phyloP scores from a whole-genome alignment of 2,113 vertebrate genomes.

The Etheostoma spectabile region DNA sequence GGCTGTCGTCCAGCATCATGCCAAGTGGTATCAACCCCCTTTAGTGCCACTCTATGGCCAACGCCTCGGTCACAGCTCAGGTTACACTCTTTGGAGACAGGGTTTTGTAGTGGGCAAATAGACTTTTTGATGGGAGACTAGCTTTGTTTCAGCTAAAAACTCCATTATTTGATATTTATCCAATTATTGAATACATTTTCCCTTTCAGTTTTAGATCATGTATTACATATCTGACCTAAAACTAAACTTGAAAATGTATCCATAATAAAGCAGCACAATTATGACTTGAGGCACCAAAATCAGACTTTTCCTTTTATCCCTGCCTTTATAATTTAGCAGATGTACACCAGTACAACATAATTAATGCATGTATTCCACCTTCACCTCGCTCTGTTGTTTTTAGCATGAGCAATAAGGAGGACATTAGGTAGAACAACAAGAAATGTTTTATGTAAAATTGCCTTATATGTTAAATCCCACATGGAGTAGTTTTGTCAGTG shows the following conservation, averaged over 20 bases:
- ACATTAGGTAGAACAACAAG: background rate
- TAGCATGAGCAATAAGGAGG: background rate
- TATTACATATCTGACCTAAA: background rate
- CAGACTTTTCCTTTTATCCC: background rate
- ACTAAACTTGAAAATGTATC: background rate
- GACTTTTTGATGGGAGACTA: slow-evolving; percentile 57
- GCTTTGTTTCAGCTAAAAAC: slow-evolving; percentile 45
- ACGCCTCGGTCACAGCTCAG: slow-evolving; percentile 74
- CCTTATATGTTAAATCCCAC: background rate
- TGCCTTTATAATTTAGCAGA: background rate
- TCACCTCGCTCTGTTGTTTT: background rate
- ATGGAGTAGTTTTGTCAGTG: background rate
- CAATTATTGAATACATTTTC: background rate
- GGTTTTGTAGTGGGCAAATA: slow-evolving; percentile 59
- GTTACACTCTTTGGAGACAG: slow-evolving; percentile 73
- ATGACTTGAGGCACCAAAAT: background rate
- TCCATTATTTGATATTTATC: slow-evolving; percentile 1
- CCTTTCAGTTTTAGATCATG: background rate
- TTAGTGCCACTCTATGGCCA: slow-evolving; percentile 77
- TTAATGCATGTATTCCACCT: background rate
- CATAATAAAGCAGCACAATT: background rate
- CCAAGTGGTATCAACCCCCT: slow-evolving; percentile 82
- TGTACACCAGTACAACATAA: background rate
- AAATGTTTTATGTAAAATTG: background rate
- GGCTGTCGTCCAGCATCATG: slow-evolving; percentile 82